Percentiles rank a stretch among this genome's conserved stretches.
These are phyloP conservation scores for Proterorhinus semilunaris DNA, from an alignment of 2,113 vertebrate genomes.

Conservation along the genomic window DNA sequence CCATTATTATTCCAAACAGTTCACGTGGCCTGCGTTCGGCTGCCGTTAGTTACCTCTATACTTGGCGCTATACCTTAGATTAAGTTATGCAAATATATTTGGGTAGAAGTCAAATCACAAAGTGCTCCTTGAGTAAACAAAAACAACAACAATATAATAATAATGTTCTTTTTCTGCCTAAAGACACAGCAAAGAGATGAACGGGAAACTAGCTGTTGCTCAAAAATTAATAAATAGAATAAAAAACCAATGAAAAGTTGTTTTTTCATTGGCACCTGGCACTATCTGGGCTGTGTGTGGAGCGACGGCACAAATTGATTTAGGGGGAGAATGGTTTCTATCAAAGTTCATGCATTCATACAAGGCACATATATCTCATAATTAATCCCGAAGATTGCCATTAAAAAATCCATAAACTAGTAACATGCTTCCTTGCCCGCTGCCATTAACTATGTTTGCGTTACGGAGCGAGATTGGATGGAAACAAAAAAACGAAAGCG, in stretches of 20 bases:
- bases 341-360: constrained; percentile 79
- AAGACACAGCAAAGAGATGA: background rate
- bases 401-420: constrained; percentile 80
- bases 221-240: no score
- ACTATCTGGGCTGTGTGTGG: no score
- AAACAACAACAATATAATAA: no score
- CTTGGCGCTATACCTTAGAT: constrained; percentile 48
- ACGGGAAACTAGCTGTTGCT: background rate
- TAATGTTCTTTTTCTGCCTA: no score
- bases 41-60: constrained; percentile 50
- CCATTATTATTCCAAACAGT: constrained; percentile 66
- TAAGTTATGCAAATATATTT: constrained; percentile 37
- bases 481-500: constrained; percentile 15
- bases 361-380: constrained; percentile 81
- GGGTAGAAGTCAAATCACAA: no score
- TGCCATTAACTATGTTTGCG: constrained; percentile 74
- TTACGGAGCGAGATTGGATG: constrained; percentile 47
- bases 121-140: no score
- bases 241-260: background rate
- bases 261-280: no score
- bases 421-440: constrained; percentile 70
- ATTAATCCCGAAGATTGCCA: constrained; percentile 80
- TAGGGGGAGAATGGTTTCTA: constrained; percentile 66
- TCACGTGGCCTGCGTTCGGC: constrained; percentile 65
- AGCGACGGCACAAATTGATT: constrained; percentile 73